Base-by-base conservation (phyloP, 2,888 invertebrate genomes). In the Andrena bucephala region DNA sequence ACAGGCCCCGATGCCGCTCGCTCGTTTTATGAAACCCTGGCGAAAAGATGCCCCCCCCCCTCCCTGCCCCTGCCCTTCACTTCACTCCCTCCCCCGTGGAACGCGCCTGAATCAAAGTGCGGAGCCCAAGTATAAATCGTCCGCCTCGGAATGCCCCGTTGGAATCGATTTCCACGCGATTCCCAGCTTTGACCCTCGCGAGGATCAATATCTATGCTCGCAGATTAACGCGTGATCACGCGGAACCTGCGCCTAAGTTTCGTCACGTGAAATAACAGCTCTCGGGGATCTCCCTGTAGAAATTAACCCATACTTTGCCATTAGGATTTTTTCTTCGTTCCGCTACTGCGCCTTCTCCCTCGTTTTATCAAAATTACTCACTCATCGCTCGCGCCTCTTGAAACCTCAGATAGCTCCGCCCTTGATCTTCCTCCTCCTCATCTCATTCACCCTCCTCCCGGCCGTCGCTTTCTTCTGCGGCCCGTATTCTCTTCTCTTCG, bases 341-440 rank as follows among this genome's bases (percentile, higher is more conserved):
- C 8, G 71, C 67, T 68, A 63, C 70, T 2, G 54, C 36, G n/a
- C 20, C 8, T 59, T 33, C 59, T 72, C n/a, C 42, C 50, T 67
- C 54, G 80, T 79, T 75, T 62, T 63, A 71, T 60, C 62, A 50
- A 75, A 75, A 75, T 77, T 81, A 81, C 68, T 72, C 72, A 59
- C 68, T 83, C 82, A 57, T 72, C 76, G 54, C 74, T 36, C 57
- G 75, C 68, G 57, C 72, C 68, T 65, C 72, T 68, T 57, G 42
- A n/a, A 48, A 71, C 42, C 70, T 77, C 60, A 0, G 20, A 13
- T 33, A 54, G 42, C 63, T 62, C 77, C 77, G 62, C 77, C 82
- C 80, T 57, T 65, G 54, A 29, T 67, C 83, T 62, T 71, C 7
- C 42, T 10, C n/a, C 72, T 70, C 27, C 29, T 8, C 13, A 1